A percentile compares a stretch with the other conserved stretches of the same genome.
These are phyloP conservation scores for Ondatra zibethicus DNA, from an alignment of 2,113 vertebrate species.

Conservation along the genomic window DNA sequence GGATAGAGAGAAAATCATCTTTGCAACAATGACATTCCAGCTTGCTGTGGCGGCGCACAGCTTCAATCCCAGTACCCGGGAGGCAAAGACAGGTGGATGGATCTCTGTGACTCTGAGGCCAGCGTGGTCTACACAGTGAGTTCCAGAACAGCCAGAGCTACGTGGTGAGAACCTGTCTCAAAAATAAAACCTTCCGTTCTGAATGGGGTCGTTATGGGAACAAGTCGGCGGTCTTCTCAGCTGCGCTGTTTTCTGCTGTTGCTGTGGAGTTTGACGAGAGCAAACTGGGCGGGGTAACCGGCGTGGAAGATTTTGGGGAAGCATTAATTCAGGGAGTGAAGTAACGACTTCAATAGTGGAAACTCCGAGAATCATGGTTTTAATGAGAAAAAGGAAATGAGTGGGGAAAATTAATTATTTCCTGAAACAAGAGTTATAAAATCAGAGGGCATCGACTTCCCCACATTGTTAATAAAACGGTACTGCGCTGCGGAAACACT, in stretches of 20 bases:
- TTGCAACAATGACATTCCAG: neutral
- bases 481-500: neutral
- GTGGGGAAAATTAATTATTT: neutral
- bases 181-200: neutral
- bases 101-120: neutral
- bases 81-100: neutral
- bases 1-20: neutral
- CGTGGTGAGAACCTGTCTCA: neutral
- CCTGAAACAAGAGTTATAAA: neutral
- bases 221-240: neutral
- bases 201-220: neutral
- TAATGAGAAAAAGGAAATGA: neutral
- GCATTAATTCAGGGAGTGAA: neutral
- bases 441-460: neutral
- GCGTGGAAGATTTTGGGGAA: neutral
- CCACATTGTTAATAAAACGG: neutral
- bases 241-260: neutral
- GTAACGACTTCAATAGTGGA: neutral
- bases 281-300: neutral
- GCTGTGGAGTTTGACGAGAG: neutral
- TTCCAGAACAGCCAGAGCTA: neutral
- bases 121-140: neutral
- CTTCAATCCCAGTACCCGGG: neutral
- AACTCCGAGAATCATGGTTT: too few relatives aligned
- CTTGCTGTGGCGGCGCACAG: accelerated